Evolutionary conservation across 2,888 invertebrate genomes (phyloP).

Genomic region (Apamea monoglypha): DNA sequence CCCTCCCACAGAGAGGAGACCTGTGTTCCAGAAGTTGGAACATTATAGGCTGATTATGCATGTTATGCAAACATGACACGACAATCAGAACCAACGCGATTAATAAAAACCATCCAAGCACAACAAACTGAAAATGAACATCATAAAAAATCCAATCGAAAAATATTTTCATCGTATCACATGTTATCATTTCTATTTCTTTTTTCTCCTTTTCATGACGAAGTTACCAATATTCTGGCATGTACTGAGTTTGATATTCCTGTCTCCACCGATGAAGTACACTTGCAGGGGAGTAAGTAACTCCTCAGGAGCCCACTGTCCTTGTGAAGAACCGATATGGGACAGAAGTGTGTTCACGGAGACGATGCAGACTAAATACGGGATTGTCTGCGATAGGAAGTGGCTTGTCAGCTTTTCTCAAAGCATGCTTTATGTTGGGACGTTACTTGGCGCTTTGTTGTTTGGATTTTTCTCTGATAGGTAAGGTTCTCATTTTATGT

Average conservation of each 20-base stretch:
- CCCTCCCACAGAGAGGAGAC: neutral
- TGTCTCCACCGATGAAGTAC: slow-evolving; percentile 80
- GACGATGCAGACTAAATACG: slow-evolving; percentile 81
- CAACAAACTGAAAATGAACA: slow-evolving; percentile 64
- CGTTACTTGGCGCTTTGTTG: slow-evolving; percentile 77
- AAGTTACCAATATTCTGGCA: slow-evolving; percentile 82
- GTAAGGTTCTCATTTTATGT: slow-evolving; percentile 65
- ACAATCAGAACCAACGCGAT: slow-evolving; percentile 55
- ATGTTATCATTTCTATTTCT: slow-evolving; percentile 79
- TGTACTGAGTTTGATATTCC: slow-evolving; percentile 78
- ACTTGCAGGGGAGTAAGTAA: slow-evolving; percentile 65
- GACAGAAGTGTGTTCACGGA: slow-evolving; percentile 77
- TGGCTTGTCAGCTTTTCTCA: slow-evolving; percentile 82
- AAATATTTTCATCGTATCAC: slow-evolving; percentile 74
- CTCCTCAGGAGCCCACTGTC: slow-evolving; percentile 71
- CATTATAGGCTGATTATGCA: neutral
- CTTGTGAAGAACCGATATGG: slow-evolving; percentile 78
- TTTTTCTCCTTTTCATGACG: slow-evolving; percentile 74
- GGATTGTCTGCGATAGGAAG: slow-evolving; percentile 72
- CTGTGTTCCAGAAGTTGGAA: neutral
- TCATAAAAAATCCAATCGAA: slow-evolving; percentile 78
- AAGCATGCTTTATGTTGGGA: slow-evolving; percentile 78
- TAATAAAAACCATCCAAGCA: slow-evolving; percentile 6
- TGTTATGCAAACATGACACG: neutral
- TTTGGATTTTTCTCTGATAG: slow-evolving; percentile 82